These are phyloP conservation scores for Biston stratarius DNA, from an alignment of 2,888 invertebrate species.

Conservation along the genomic window DNA sequence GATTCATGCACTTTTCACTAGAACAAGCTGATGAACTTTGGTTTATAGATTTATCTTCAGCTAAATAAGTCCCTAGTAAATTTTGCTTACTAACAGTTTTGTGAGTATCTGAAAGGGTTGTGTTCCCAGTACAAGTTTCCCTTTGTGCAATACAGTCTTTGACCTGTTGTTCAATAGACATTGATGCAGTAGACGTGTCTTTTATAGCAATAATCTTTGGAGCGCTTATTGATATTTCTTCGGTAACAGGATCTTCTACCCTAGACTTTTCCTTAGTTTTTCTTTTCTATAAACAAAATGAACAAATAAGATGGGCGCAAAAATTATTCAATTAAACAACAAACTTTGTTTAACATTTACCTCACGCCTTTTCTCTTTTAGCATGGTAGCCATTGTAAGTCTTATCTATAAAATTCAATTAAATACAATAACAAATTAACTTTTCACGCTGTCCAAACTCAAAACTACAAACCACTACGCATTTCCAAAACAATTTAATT, in stretches of 20 bases:
- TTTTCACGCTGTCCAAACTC: no score
- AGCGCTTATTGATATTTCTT: neutral
- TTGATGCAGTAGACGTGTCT: neutral
- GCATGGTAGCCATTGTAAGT: slow-evolving; percentile 71
- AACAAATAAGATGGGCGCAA: slow-evolving; percentile 50
- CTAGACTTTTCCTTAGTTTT: slow-evolving; percentile 56
- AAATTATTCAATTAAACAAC: slow-evolving; percentile 38
- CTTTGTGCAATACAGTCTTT: neutral
- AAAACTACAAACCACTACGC: no score
- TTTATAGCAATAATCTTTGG: neutral
- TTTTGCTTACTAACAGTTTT: neutral
- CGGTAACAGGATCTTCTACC: neutral
- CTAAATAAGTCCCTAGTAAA: slow-evolving; percentile 5
- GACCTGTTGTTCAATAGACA: neutral
- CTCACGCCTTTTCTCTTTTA: slow-evolving; percentile 74
- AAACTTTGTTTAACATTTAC: slow-evolving; percentile 53
- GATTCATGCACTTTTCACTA: neutral
- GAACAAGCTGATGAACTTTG: neutral
- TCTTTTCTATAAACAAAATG: slow-evolving; percentile 66
- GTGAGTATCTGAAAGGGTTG: neutral
- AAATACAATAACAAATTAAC: no score
- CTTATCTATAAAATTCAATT: neutral
- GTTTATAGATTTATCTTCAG: neutral
- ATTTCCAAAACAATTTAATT: no score
- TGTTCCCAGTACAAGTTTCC: neutral